Evolutionary conservation across 2,888 invertebrate species (phyloP).

Genomic region (Podabrus alpinus): DNA sequence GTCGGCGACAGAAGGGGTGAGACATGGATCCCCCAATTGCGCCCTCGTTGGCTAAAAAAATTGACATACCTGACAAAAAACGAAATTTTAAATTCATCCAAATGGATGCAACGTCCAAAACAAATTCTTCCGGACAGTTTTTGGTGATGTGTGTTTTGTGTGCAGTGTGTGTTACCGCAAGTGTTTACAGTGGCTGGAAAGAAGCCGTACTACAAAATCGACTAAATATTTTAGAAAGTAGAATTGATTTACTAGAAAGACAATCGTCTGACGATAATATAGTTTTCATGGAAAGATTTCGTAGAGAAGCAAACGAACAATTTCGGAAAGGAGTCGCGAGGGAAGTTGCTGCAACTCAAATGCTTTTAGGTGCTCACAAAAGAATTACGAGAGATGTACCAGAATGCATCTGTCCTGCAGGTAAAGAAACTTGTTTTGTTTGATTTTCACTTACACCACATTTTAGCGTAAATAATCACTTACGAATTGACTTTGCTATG

Average conservation of each 20-base stretch:
- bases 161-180: conserved; percentile 65
- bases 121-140: conserved; percentile 42
- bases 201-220: conserved; percentile 61
- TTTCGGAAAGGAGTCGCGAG: conserved; percentile 52
- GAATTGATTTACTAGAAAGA: conserved; percentile 61
- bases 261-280: conserved; percentile 52
- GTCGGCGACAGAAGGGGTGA: conserved; percentile 37
- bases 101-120: conserved; percentile 21
- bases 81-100: conserved; percentile 17
- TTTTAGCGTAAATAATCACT: neutral
- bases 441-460: neutral
- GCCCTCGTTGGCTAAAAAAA: conserved; percentile 39
- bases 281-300: conserved; percentile 61
- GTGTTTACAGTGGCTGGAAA: conserved; percentile 65
- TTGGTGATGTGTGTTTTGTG: conserved; percentile 67
- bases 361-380: conserved; percentile 37
- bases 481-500: neutral
- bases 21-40: conserved; percentile 48
- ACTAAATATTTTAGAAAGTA: conserved; percentile 61
- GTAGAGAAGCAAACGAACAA: conserved; percentile 59
- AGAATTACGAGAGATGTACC: conserved; percentile 63
- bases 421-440: conserved; percentile 49
- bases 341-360: conserved; percentile 42
- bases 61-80: conserved; percentile 30
- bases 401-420: conserved; percentile 76